Percentiles rank a stretch among this genome's conserved stretches.
Evolutionary conservation across 2,888 invertebrate species (phyloP).

Genomic region (Drosophila sordidula): DNA sequence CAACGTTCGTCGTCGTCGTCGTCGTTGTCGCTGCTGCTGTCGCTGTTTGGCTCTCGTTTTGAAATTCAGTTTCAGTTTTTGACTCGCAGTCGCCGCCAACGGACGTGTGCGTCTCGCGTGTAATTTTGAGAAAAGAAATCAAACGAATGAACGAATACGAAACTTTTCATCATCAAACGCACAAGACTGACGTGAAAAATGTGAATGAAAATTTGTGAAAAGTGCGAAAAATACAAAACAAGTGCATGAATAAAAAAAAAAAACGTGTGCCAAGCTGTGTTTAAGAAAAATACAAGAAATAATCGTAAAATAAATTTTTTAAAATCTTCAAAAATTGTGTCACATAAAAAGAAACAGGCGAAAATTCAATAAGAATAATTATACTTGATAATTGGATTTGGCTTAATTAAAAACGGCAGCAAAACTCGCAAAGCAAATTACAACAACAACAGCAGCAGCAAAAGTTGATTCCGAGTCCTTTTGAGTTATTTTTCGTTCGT

Average conservation of each 20-base stretch:
- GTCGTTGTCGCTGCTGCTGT: slow-evolving; percentile 6
- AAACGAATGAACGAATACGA: slow-evolving; percentile 66
- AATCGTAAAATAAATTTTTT: slow-evolving; percentile 1
- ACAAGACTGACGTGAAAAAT: slow-evolving; percentile 52
- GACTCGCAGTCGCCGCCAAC: slow-evolving; percentile 69
- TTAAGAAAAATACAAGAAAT: slow-evolving; percentile 4
- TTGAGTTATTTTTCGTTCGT: slow-evolving; percentile 11
- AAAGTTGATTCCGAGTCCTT: slow-evolving; percentile 21
- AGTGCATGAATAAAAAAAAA: slow-evolving; percentile 17
- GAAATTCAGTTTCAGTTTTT: slow-evolving; percentile 69
- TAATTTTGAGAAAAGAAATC: slow-evolving; percentile 17
- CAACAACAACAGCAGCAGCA: slow-evolving; percentile 15
- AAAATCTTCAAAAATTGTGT: not conserved
- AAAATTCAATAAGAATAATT: slow-evolving; percentile 35
- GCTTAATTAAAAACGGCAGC: slow-evolving; percentile 28
- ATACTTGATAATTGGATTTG: slow-evolving; percentile 48
- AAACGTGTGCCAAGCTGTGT: slow-evolving; percentile 24
- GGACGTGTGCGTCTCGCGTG: slow-evolving; percentile 70
- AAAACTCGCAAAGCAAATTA: slow-evolving; percentile 13
- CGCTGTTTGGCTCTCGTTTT: slow-evolving; percentile 42
- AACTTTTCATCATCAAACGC: slow-evolving; percentile 47
- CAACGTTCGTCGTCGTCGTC: slow-evolving; percentile 31
- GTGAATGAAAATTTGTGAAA: slow-evolving; percentile 43
- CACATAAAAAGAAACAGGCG: slow-evolving; percentile 5
- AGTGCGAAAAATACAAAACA: slow-evolving; percentile 19